Conservation (phyloP, 1,140 invertebrate species). For the Drosophila erecta region DNA sequence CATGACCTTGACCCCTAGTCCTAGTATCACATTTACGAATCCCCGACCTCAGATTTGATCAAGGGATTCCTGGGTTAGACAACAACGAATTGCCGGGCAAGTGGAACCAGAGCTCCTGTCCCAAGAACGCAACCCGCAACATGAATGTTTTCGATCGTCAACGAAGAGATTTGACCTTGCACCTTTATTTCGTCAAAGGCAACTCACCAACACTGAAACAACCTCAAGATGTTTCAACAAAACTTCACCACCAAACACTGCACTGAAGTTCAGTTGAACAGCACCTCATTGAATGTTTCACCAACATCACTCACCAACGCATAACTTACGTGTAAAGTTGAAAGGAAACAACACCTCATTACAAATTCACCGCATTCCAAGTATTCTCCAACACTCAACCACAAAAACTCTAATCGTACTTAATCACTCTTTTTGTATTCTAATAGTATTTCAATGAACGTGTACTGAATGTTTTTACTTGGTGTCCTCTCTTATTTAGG, state of each 20-base stretch:
- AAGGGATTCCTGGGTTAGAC: constrained; percentile 66
- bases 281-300: no score
- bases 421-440: constrained; percentile 46
- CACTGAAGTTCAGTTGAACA: no score
- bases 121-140: constrained; percentile 49
- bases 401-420: constrained; percentile 23
- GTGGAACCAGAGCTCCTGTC: constrained; percentile 53
- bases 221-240: background rate
- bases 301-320: background rate
- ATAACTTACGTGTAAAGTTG: background rate
- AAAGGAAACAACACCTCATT: background rate
- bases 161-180: constrained; percentile 52
- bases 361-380: background rate
- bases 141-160: constrained; percentile 63
- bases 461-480: constrained; percentile 78
- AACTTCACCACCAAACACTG: background rate
- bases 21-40: constrained; percentile 36
- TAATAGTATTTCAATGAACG: constrained; percentile 52
- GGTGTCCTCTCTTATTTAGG: constrained; percentile 65
- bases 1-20: constrained; percentile 21
- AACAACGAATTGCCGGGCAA: constrained; percentile 66
- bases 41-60: constrained; percentile 26
- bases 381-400: constrained; percentile 15
- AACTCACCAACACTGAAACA: constrained; percentile 11
- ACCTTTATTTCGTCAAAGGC: constrained; percentile 21